These are phyloP conservation scores for Cryptotis parvus DNA, from an alignment of 2,113 vertebrate species.

Conservation along the genomic window DNA sequence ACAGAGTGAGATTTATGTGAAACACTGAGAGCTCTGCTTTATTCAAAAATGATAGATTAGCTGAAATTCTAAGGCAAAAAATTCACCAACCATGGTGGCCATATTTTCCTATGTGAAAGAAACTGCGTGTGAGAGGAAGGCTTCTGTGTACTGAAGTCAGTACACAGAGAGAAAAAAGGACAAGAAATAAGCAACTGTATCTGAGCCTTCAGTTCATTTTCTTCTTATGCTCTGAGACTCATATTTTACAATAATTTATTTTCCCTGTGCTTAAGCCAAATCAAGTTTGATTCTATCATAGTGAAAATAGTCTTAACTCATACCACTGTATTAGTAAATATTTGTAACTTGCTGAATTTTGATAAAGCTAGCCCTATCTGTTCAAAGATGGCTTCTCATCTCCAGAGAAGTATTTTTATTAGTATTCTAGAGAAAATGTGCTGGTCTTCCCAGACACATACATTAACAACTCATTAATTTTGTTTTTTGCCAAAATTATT, in stretches of 20 bases:
- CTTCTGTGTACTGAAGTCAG: not conserved
- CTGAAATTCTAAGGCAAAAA: not conserved
- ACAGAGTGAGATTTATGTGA: not conserved
- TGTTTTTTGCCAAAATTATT: conserved; percentile 5
- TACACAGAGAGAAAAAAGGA: not conserved
- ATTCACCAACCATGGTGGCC: not conserved
- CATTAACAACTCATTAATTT: not conserved
- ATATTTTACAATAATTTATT: not conserved
- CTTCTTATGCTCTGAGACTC: not conserved
- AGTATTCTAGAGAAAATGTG: not conserved
- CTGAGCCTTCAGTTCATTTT: not conserved
- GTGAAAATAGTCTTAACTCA: conserved; percentile 1
- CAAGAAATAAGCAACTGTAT: not conserved
- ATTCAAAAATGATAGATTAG: not conserved
- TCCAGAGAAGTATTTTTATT: not conserved
- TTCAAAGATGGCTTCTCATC: not conserved
- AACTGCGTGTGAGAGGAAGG: not conserved
- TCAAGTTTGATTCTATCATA: not conserved
- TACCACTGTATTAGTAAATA: not conserved
- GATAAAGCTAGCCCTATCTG: not conserved
- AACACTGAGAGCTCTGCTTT: not conserved
- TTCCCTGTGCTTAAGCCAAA: not conserved
- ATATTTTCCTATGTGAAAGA: not conserved
- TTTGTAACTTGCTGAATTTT: not conserved
- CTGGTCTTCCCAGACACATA: not conserved